phyloP scores from a whole-genome alignment of 2,888 invertebrate genomes.

The Tuberolachnus salignus region DNA sequence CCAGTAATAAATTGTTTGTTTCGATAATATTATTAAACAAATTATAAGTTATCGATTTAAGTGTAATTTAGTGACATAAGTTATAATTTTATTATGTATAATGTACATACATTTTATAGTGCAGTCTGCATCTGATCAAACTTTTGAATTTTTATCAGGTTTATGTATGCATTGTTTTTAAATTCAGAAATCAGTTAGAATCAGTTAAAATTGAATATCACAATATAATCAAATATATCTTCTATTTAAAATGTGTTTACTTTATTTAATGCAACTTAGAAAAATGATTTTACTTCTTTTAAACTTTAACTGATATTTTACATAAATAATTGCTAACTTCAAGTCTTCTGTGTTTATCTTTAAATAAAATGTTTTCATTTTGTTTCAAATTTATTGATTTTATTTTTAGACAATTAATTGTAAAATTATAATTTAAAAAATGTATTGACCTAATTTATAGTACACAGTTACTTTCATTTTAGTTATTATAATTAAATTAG shows the following conservation, averaged over 20 bases:
- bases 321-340: background rate
- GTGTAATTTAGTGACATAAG: no score
- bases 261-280: background rate
- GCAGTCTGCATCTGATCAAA: no score
- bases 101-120: no score
- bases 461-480: no score
- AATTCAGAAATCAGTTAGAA: conserved; percentile 1
- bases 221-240: background rate
- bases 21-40: no score
- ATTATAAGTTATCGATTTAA: no score
- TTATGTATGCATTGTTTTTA: background rate
- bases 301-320: background rate
- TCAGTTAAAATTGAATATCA: background rate
- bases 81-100: no score
- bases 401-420: background rate
- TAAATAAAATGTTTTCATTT: background rate
- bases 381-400: background rate
- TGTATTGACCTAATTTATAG: no score
- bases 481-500: no score
- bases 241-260: background rate
- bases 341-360: background rate
- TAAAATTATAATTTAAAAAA: background rate
- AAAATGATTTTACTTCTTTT: background rate
- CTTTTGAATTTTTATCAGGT: background rate
- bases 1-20: no score